These are phyloP conservation scores for Bembecia ichneumoniformis DNA, from an alignment of 2,888 invertebrate species.

Conservation along the genomic window DNA sequence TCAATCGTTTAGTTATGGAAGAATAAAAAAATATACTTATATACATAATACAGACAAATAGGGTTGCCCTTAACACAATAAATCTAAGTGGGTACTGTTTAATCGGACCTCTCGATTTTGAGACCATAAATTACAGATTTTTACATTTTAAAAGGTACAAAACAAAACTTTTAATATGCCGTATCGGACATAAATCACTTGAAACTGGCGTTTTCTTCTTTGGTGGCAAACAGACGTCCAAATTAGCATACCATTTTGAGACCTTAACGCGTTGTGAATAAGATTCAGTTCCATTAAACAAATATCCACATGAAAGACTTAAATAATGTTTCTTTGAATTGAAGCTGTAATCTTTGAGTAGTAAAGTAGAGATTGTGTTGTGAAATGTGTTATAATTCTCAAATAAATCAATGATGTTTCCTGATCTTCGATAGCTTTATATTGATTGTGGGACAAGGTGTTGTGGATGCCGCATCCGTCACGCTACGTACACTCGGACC, in stretches of 20 bases:
- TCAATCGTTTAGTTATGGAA: too few relatives aligned
- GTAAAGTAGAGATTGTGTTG: constrained; percentile 16
- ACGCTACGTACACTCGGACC: constrained; percentile 14
- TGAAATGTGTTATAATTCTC: constrained; percentile 26
- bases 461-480: constrained; percentile 22
- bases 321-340: constrained; percentile 7
- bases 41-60: constrained; percentile 37
- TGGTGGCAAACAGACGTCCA: constrained; percentile 39
- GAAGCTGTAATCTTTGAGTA: constrained; percentile 7
- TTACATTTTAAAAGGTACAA: constrained; percentile 58
- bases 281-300: too few relatives aligned
- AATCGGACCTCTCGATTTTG: constrained; percentile 69
- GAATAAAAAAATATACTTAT: too few relatives aligned
- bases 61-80: constrained; percentile 47
- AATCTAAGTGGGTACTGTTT: constrained; percentile 65
- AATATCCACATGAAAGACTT: too few relatives aligned
- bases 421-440: constrained; percentile 37
- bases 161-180: constrained; percentile 69
- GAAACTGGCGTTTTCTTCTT: constrained; percentile 65
- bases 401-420: constrained; percentile 44
- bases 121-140: constrained; percentile 68
- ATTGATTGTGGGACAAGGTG: constrained; percentile 28
- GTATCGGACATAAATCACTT: constrained; percentile 67
- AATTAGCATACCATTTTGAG: too few relatives aligned
- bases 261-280: too few relatives aligned